These are phyloP conservation scores for Erythrolamprus reginae DNA, from an alignment of 2,113 vertebrate species.

Conservation along the genomic window DNA sequence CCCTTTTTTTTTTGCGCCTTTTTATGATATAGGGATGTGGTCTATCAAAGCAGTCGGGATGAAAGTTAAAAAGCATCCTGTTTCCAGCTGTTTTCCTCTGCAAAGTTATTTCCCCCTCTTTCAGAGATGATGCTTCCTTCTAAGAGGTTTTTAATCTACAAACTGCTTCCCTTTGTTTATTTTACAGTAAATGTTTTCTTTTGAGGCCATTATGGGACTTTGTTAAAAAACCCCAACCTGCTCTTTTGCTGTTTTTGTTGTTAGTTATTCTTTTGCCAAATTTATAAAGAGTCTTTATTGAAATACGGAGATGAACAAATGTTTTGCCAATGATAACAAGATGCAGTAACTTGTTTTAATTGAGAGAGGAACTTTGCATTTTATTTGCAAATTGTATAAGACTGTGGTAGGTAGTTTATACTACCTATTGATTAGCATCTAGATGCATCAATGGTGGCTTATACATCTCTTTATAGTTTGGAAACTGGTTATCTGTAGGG, in stretches of 20 bases:
- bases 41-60: conserved; percentile 67
- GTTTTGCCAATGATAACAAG: conserved; percentile 51
- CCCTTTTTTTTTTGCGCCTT: conserved; percentile 47
- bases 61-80: conserved; percentile 69
- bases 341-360: conserved; percentile 8
- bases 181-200: conserved; percentile 66
- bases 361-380: background rate
- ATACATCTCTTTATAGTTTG: background rate
- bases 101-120: conserved; percentile 31
- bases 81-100: conserved; percentile 71
- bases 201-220: conserved; percentile 64
- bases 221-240: conserved; percentile 58
- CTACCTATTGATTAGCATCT: background rate
- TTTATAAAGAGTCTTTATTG: conserved; percentile 59
- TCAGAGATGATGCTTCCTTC: conserved; percentile 66
- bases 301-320: conserved; percentile 59
- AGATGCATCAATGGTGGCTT: background rate
- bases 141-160: conserved; percentile 67
- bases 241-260: conserved; percentile 51
- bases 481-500: background rate
- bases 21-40: conserved; percentile 50
- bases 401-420: background rate
- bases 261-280: conserved; percentile 3
- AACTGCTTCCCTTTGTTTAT: conserved; percentile 66
- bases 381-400: background rate